Evolutionary conservation across 2,797 vertebrate species (phyloP), one percentile per base, ranked within the genome.

Genomic region (Galagoides demidoff): DNA sequence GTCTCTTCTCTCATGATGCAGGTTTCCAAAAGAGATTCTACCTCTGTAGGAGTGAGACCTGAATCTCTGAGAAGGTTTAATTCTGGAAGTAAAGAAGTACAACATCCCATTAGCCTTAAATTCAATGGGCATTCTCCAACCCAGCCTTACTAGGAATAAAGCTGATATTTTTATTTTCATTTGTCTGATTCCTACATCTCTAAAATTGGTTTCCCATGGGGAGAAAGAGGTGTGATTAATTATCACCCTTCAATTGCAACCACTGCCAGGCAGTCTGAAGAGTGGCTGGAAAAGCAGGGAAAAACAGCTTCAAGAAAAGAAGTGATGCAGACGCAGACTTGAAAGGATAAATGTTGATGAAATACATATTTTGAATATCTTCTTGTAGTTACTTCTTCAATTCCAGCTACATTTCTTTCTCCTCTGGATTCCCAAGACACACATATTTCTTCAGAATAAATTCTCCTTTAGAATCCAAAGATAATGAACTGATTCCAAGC

Each of bases 101-200:
- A 94, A 70, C 83, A 70, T 34, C 25, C 90, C 92, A 68, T 92
- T 95, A 87, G 37, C n/a, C 64, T 93, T 93, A 95, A 96, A 49
- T 90, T 57, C n/a, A 95, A 81, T 39, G 27, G 57, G 94, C 45
- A 66, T 70, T 39, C 37, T 92, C 37, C 64, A 84, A 68, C 55
- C 7, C 25, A 79, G n/a, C 39, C 66, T 95, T 93, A 57, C 61
- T 13, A 73, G 37, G 27, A 84, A 84, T 71, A 92, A 79, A 85
- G 25, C 73, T 81, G 82, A 66, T 93, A 95, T 96, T 97, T 95
- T 96, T 95, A 68, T 82, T 73, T 92, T 88, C 31, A 43, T 89
- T 77, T 81, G 59, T 87, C 71, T 95, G 82, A 92, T 93, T 92
- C 82, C 74, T 68, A 27, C 74, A 73, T 88, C 27, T 90, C 94